phyloP scores from a whole-genome alignment of 2,888 invertebrate species.

The Conistra vaccinii region DNA sequence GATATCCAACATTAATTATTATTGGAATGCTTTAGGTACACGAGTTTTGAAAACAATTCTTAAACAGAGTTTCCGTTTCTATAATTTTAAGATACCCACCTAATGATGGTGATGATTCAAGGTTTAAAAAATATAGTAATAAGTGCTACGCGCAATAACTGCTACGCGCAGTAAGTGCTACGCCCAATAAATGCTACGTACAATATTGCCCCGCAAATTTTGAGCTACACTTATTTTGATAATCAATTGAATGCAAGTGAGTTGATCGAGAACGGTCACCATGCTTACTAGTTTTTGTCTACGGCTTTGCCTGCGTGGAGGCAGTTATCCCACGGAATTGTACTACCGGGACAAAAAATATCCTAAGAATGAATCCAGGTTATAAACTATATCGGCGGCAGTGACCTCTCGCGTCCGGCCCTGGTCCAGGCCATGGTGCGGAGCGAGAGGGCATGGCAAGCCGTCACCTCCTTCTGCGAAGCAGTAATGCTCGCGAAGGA shows the following conservation, averaged over 20 bases:
- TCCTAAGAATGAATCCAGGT: not conserved
- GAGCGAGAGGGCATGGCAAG: no score
- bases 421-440: no score
- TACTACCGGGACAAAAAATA: no score
- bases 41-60: not conserved
- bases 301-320: not conserved
- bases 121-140: not conserved
- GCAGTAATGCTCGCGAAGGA: no score
- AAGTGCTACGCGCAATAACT: not conserved
- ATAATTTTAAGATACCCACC: not conserved
- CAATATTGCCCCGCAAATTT: not conserved
- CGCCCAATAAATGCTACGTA: not conserved
- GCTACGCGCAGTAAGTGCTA: not conserved
- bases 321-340: not conserved
- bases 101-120: not conserved
- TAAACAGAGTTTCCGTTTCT: not conserved
- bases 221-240: not conserved
- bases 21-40: not conserved
- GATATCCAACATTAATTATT: slow-evolving; percentile 8
- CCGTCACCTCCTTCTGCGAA: no score
- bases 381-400: no score
- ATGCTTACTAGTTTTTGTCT: not conserved
- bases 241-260: not conserved
- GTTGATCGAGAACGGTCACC: not conserved
- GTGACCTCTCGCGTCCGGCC: no score